Evolutionary conservation across 2,888 invertebrate genomes (phyloP), one percentile per base, ranked within the genome.

Genomic region (Pristionchus mayeri): DNA sequence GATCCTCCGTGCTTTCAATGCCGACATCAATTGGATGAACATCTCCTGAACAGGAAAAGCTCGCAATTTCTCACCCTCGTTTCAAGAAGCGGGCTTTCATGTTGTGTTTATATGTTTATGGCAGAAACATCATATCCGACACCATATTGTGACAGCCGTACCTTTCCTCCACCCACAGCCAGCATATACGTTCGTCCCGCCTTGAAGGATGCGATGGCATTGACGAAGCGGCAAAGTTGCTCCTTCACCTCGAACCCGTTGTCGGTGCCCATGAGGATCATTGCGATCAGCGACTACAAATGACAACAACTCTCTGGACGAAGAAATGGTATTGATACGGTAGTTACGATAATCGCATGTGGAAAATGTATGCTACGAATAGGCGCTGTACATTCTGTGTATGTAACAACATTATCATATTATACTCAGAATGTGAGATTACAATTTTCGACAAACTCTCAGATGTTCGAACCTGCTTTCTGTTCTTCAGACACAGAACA

Each of bases 121-220:
- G n/a, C n/a, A n/a, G n/a, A n/a, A n/a, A n/a, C n/a, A n/a, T n/a
- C n/a, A n/a, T n/a, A n/a, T n/a, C n/a, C n/a, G n/a, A n/a, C n/a
- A n/a, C n/a, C n/a, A n/a, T n/a, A n/a, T n/a, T n/a, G n/a, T n/a
- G n/a, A 44, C 44, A 44, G 0, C 4, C 63, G 3, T 34, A 79
- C 84, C 60, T 84, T 87, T 44, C 88, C 89, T 40, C 86, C 86
- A n/a, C 86, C 86, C 30, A 89, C 84, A 1, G 85, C 84, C 34
- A 90, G 67, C n/a, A 90, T 84, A 71, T 90, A 90, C 50, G 86
- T 87, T 16, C 90, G 80, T 13, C 90, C 90, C 21, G 37, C 80
- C 6, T 86, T 81, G 84, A 90, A 90, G 6, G 89, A 90, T 24
- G 90, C 87, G 24, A 89, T 40, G 16, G 87, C 84, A 40, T 88